Evolutionary conservation across 2,113 vertebrate genomes (phyloP), one percentile per base, ranked within the genome.

Genomic region (Galeopterus variegatus): DNA sequence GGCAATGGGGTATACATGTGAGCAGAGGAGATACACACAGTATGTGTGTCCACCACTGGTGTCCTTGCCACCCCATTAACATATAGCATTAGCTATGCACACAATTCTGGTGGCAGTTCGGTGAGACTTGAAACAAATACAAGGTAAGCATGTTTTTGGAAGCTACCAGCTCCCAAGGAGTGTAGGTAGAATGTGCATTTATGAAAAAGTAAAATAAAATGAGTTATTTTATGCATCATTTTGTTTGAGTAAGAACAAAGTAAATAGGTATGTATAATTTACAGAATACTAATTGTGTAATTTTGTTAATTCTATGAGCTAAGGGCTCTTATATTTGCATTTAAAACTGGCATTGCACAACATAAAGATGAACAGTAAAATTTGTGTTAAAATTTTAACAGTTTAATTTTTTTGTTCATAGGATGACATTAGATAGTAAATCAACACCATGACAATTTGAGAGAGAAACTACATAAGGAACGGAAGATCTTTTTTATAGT

Each of bases 321-420:
- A 79, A 93, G 62, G 60, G 58, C 10, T 36, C 48, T 64, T 15
- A 64, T 50, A 48, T 75, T 87, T 87, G 28, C 31, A 62, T 48
- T 70, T 70, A 84, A 90, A 84, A 56, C 45, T 72, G 45, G 28
- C n/a, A 48, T 56, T 60, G 45, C 45, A 72, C 28, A 28, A 36
- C 64, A 52, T 64, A 90, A 84, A 85, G 72, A 79, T 79, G 23
- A 93, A 70, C 14, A 21, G 72, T 75, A 75, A 50, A 48, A 28
- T 75, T 15, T 17, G 72, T 69, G 41, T 64, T 72, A 58, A 64
- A 24, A 65, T 64, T 31, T 84, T 58, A 23, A 67, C 52, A 52
- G 93, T 83, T 54, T 70, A 69, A n/a, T 84, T 88, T 82, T 88
- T 83, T 67, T 93, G 93, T 88, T 24, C 41, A 58, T 62, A 75